Percentiles rank a stretch among this genome's conserved stretches.
These are phyloP conservation scores for Cotesia vestalis DNA, from an alignment of 1,140 invertebrate species.

Conservation along the genomic window DNA sequence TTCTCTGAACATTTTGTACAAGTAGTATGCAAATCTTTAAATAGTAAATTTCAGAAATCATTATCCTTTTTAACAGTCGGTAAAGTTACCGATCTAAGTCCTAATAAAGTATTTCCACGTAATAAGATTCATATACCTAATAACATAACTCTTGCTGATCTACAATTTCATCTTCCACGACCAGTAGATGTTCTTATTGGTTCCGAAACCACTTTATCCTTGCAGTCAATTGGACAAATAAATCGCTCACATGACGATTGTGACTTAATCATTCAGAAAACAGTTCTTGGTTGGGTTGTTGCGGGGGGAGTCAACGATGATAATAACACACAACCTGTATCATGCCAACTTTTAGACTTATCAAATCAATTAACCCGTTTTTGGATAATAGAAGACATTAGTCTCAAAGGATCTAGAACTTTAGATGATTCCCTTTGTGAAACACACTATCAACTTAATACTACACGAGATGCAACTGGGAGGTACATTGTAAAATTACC, in stretches of 20 bases:
- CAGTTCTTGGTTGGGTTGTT: slow-evolving; percentile 30
- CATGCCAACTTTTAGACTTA: slow-evolving; percentile 28
- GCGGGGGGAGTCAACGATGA: slow-evolving; percentile 24
- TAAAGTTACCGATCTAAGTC: slow-evolving; percentile 31
- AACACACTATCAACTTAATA: slow-evolving; percentile 27
- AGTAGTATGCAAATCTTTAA: slow-evolving; percentile 25
- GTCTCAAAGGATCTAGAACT: neutral
- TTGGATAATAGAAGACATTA: slow-evolving; percentile 27
- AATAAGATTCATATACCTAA: slow-evolving; percentile 31
- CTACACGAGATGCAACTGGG: slow-evolving; percentile 12
- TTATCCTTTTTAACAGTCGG: slow-evolving; percentile 31
- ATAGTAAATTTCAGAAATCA: slow-evolving; percentile 35
- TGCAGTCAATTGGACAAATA: slow-evolving; percentile 31
- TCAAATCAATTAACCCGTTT: slow-evolving; percentile 27
- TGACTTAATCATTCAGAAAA: slow-evolving; percentile 32
- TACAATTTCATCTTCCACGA: slow-evolving; percentile 32
- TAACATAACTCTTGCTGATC: slow-evolving; percentile 37
- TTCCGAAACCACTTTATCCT: slow-evolving; percentile 27
- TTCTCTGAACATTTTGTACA: slow-evolving; percentile 28
- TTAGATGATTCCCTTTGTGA: slow-evolving; percentile 21
- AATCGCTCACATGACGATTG: slow-evolving; percentile 24
- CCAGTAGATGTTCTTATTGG: slow-evolving; percentile 35
- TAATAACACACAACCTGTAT: neutral
- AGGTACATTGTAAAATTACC: slow-evolving; percentile 30
- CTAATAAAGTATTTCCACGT: slow-evolving; percentile 32